A percentile compares a stretch with the other conserved stretches of the same genome.
These are phyloP conservation scores for Heteromyza rotundicornis DNA, from an alignment of 2,888 invertebrate species.

Conservation along the genomic window DNA sequence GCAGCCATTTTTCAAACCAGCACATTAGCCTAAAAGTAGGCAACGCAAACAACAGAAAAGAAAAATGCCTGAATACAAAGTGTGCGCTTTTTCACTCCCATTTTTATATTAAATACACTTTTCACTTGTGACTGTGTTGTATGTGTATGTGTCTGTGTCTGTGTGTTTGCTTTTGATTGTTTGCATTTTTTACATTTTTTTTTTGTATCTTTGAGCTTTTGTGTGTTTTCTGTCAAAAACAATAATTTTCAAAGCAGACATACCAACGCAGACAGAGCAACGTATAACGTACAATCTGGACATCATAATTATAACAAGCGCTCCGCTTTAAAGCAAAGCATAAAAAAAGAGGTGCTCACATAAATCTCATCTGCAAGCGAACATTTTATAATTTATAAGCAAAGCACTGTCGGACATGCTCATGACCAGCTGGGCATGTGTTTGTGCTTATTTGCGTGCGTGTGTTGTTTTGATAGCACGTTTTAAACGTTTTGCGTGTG, in stretches of 20 bases:
- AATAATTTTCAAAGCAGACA: not conserved
- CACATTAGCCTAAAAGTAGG: slow-evolving; percentile 46
- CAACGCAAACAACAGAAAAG: slow-evolving; percentile 25
- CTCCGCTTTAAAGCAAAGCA: not conserved
- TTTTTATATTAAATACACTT: slow-evolving; percentile 1
- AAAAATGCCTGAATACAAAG: not conserved
- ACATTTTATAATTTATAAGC: not conserved
- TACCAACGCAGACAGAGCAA: not conserved
- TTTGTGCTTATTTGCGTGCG: not conserved
- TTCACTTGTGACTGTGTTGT: not conserved
- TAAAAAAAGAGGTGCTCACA: not conserved
- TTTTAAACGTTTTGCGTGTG: not conserved
- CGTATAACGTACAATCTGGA: not conserved
- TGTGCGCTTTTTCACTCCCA: not conserved
- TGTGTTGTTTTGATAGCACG: no score
- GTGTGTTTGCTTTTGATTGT: not conserved
- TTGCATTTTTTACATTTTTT: no score
- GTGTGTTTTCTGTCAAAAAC: slow-evolving; percentile 2
- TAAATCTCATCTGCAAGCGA: not conserved
- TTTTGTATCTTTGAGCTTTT: no score
- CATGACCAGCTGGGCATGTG: not conserved
- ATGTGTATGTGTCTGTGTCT: not conserved
- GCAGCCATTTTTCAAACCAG: slow-evolving; percentile 31
- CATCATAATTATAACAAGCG: slow-evolving; percentile 3
- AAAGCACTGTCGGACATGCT: not conserved